Evolutionary conservation across 2,797 vertebrate species (phyloP).

Genomic region (Sebastolobus alascanus): DNA sequence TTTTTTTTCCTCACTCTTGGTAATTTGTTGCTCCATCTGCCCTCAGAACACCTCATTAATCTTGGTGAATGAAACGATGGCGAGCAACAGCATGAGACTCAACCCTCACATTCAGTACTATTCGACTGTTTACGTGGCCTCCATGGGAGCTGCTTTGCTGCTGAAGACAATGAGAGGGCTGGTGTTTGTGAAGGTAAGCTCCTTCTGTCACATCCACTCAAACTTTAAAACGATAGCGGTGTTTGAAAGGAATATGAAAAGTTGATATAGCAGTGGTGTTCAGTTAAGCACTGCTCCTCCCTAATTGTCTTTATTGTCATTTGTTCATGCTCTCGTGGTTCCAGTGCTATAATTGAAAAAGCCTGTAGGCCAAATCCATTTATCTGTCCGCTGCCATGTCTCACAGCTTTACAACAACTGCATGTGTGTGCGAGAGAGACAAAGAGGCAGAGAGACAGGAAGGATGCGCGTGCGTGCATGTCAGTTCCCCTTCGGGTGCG

Average conservation of each 20-base stretch:
- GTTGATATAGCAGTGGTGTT: conserved; percentile 19
- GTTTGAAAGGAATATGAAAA: conserved; percentile 26
- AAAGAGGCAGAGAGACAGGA: not conserved
- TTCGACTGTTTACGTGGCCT: conserved; percentile 82
- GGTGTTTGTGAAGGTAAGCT: conserved; percentile 88
- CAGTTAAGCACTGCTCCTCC: conserved; percentile 40
- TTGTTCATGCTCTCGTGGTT: conserved; percentile 57
- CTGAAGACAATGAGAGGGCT: conserved; percentile 87
- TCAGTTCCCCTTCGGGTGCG: conserved; percentile 62
- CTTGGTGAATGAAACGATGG: conserved; percentile 78
- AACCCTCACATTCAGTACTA: conserved; percentile 87
- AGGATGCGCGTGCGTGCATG: conserved; percentile 18
- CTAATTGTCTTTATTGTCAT: conserved; percentile 69
- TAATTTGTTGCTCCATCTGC: conserved; percentile 81
- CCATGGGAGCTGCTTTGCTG: conserved; percentile 84
- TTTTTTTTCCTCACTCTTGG: conserved; percentile 53
- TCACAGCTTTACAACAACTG: conserved; percentile 43
- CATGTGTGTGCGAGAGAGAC: conserved; percentile 17
- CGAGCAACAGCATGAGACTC: conserved; percentile 82
- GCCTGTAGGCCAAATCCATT: conserved; percentile 80
- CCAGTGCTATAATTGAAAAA: conserved; percentile 75
- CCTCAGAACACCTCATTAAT: conserved; percentile 85
- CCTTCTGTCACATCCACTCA: not conserved
- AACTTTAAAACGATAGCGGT: not conserved
- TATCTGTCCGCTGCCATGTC: conserved; percentile 69